Conservation (phyloP, 2,113 vertebrate genomes). For the Mus spicilegus region DNA sequence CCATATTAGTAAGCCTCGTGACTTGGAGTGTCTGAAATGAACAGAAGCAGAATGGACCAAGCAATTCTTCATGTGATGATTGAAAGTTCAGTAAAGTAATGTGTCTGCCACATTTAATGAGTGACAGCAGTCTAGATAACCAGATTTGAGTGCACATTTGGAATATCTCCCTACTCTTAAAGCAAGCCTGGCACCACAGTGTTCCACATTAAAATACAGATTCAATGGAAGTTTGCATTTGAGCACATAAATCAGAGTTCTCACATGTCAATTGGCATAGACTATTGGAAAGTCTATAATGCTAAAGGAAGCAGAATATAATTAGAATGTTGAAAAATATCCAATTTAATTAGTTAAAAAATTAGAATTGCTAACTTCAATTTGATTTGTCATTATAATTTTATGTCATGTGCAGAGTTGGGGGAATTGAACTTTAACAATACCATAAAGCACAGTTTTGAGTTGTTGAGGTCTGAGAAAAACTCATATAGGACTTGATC, state of each 20-base stretch:
- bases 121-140: constrained; percentile 51
- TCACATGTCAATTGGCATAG: constrained; percentile 28
- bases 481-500: constrained; percentile 13
- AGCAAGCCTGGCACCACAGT: neutral
- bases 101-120: constrained; percentile 68
- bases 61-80: constrained; percentile 68
- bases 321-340: constrained; percentile 75
- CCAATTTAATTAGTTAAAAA: constrained; percentile 75
- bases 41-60: constrained; percentile 65
- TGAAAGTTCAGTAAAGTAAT: constrained; percentile 69
- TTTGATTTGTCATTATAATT: constrained; percentile 65
- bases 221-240: neutral
- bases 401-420: constrained; percentile 47
- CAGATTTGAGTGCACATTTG: constrained; percentile 40
- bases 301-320: constrained; percentile 64
- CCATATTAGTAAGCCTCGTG: constrained; percentile 44
- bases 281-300: constrained; percentile 37
- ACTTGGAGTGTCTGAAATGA: constrained; percentile 63
- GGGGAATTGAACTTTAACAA: constrained; percentile 28
- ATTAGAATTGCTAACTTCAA: constrained; percentile 61
- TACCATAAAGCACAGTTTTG: constrained; percentile 22
- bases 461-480: constrained; percentile 8
- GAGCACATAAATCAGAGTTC: constrained; percentile 47
- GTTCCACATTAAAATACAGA: constrained; percentile 11
- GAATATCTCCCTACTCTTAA: constrained; percentile 53